phyloP scores from a whole-genome alignment of 2,113 vertebrate genomes.

The Trematomus loennbergii region DNA sequence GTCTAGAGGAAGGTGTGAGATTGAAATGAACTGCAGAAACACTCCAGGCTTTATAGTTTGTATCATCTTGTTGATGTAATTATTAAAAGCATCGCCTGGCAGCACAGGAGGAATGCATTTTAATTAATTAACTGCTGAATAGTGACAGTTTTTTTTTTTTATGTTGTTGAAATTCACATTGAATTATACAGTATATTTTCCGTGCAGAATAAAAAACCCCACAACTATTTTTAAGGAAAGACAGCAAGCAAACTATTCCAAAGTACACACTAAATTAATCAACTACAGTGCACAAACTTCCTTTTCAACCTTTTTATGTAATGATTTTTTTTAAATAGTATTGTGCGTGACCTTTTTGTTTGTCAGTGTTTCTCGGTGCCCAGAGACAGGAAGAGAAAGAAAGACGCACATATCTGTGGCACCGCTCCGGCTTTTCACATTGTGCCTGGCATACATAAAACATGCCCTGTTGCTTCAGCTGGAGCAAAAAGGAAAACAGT shows the following conservation, averaged over 20 bases:
- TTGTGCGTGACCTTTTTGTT: constrained; percentile 49
- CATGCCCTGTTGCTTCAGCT: constrained; percentile 80
- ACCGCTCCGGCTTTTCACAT: constrained; percentile 63
- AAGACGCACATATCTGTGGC: constrained; percentile 58
- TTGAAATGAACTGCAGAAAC: constrained; percentile 92
- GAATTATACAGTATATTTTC: constrained; percentile 62
- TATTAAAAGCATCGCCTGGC: constrained; percentile 92
- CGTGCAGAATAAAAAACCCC: background rate
- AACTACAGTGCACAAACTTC: constrained; percentile 32
- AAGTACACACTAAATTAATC: constrained; percentile 35
- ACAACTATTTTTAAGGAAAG: background rate
- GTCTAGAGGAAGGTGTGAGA: constrained; percentile 87
- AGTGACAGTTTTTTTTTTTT: constrained; percentile 85
- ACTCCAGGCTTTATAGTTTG: constrained; percentile 88
- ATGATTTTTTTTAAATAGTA: constrained; percentile 28
- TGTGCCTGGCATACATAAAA: constrained; percentile 81
- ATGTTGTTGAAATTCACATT: constrained; percentile 84
- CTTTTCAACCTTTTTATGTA: constrained; percentile 50
- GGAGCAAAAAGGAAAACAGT: constrained; percentile 99
- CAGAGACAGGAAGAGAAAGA: constrained; percentile 59
- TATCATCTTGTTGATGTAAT: constrained; percentile 93
- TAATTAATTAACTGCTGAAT: constrained; percentile 93
- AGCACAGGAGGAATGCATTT: constrained; percentile 92
- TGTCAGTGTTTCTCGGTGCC: constrained; percentile 50
- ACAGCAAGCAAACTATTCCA: constrained; percentile 10